Conservation (phyloP, 2,888 invertebrate genomes). For the Esperia sulphurella region DNA sequence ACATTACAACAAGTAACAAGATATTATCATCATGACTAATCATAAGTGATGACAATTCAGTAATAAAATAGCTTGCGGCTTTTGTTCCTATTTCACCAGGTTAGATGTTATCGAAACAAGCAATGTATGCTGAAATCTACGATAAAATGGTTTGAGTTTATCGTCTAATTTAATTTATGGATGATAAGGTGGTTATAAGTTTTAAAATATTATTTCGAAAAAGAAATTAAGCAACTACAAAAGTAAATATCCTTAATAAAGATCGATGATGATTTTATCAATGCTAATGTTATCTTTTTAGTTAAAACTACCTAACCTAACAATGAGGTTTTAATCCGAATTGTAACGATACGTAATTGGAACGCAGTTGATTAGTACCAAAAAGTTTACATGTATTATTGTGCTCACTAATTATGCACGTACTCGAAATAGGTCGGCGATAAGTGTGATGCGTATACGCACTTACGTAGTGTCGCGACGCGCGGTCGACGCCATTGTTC, state of each 20-base stretch:
- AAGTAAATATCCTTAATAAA: too few relatives aligned
- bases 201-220: too few relatives aligned
- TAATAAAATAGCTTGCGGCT: neutral
- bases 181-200: too few relatives aligned
- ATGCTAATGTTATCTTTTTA: too few relatives aligned
- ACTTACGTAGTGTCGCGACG: slow-evolving; percentile 4
- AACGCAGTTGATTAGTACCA: slow-evolving; percentile 26
- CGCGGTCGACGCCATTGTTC: slow-evolving; percentile 10
- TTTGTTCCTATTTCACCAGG: neutral
- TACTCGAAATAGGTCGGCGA: slow-evolving; percentile 44
- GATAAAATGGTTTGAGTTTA: too few relatives aligned
- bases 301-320: too few relatives aligned
- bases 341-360: slow-evolving; percentile 8
- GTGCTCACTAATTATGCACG: slow-evolving; percentile 42
- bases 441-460: slow-evolving; percentile 29
- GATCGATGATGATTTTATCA: too few relatives aligned
- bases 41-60: neutral
- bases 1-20: neutral
- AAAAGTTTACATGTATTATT: slow-evolving; percentile 20
- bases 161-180: too few relatives aligned
- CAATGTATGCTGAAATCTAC: too few relatives aligned
- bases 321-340: neutral
- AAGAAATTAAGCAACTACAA: too few relatives aligned
- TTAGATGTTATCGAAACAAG: too few relatives aligned
- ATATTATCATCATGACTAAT: neutral